Percentiles rank a stretch among this genome's conserved stretches.
These are phyloP conservation scores for Solea solea DNA, from an alignment of 2,113 vertebrate genomes.

Conservation along the genomic window DNA sequence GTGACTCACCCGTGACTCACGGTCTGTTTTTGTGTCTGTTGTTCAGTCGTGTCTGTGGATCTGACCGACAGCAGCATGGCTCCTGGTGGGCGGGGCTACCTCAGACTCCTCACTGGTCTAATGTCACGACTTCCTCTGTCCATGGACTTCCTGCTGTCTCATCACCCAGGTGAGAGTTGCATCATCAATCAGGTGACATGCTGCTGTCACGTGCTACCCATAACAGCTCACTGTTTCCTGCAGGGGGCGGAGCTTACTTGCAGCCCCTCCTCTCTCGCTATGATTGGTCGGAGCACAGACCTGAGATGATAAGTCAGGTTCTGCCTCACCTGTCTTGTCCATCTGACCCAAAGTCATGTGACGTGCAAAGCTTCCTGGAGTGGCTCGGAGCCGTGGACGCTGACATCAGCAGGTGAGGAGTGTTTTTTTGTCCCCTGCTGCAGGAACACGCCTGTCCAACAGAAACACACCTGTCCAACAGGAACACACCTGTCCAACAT, in stretches of 20 bases:
- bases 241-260: slow-evolving; percentile 73
- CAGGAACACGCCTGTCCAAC: too few relatives aligned
- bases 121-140: slow-evolving; percentile 86
- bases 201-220: background rate
- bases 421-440: background rate
- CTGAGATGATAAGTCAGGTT: slow-evolving; percentile 70
- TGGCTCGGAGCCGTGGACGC: slow-evolving; percentile 90
- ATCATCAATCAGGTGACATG: background rate
- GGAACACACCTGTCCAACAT: background rate
- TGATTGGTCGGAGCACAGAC: slow-evolving; percentile 80
- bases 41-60: slow-evolving; percentile 80
- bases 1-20: too few relatives aligned
- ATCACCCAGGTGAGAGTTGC: slow-evolving; percentile 51
- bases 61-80: slow-evolving; percentile 82
- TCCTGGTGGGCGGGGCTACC: slow-evolving; percentile 83
- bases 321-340: slow-evolving; percentile 83
- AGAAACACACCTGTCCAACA: too few relatives aligned
- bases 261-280: slow-evolving; percentile 84
- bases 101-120: slow-evolving; percentile 85
- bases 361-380: slow-evolving; percentile 84
- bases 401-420: slow-evolving; percentile 79
- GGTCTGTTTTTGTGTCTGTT: background rate
- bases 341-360: slow-evolving; percentile 76
- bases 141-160: slow-evolving; percentile 86
- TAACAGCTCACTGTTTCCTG: background rate